Evolutionary conservation across 2,888 invertebrate species (phyloP), one percentile per base, ranked within the genome.

Genomic region (Tineola bisselliella): DNA sequence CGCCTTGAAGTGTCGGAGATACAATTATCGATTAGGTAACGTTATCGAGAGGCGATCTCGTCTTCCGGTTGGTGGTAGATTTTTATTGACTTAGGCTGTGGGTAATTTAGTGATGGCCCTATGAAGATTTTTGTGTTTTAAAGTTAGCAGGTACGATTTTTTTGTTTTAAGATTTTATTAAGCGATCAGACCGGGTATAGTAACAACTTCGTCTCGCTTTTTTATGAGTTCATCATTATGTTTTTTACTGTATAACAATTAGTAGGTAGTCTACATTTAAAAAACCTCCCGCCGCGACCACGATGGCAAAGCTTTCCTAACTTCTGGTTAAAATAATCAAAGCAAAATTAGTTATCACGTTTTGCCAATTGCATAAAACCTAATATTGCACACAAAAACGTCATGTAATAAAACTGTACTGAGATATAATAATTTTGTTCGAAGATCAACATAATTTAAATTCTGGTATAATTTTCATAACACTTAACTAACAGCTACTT

Each of bases 21-120:
- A 86, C 81, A 81, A 86, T 84, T 87, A 87, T 87, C 86, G 87
- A 87, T 87, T 86, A 84, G 80, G 83, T 82, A 79, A 83, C 79
- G 77, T 82, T 87, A 87, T 87, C 87, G 69, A 1, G 69, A 70
- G 58, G 71, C 79, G 75, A 87, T 87, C 87, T 86, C 77, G 84
- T 87, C 84, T 87, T 87, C 87, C 87, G 87, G 87, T 84, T 71
- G 15, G 44, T 13, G 13, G 52, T 52, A 52, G 17, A 52, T 11
- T 18, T 58, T 58, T 58, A 58, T 58, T 58, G 58, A 58, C 11
- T 58, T 58, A 58, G 58, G 58, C 17, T 58, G 13, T 54, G 54
- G 69, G 69, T 75, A 71, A 72, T 77, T 75, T 79, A 69, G 71
- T 79, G 80, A 76, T 33, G 58, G 58, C 4, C 48, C 38, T 38